Base-by-base conservation (phyloP, 2,113 vertebrate genomes). In the Lampris incognitus region DNA sequence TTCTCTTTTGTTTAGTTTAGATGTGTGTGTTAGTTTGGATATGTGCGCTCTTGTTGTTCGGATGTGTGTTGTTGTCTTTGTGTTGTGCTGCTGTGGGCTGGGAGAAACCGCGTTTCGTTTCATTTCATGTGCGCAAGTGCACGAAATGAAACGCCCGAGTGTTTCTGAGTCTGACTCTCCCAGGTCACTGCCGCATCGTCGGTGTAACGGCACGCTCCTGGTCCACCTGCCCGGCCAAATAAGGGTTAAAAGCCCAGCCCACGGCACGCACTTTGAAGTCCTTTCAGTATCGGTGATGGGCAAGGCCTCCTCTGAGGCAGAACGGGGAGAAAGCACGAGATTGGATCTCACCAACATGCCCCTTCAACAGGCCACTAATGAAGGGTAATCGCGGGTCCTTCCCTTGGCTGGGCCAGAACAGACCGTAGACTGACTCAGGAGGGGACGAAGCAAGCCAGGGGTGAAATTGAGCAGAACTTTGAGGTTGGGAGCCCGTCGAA, bases 351-450 rank as follows among this genome's bases (percentile, higher is more conserved):
- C 82, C 85, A 91, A 86, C 81, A 58, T 87, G 80, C 73, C 72
- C 91, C 89, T 92, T 91, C 88, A 92, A 89, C 88, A 84, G 86
- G 74, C 82, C 83, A 75, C 87, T 91, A 91, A 92, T 92, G 86
- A 92, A 79, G 87, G 82, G 79, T 84, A 79, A 90, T 88, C 82
- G 82, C 65, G 70, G 72, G 74, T 80, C 68, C 76, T 82, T 85
- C 81, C 81, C 88, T 87, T 87, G 85, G 87, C 86, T 91, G 91
- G 88, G 81, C 88, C 59, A 74, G 76, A 91, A 91, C 88, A 91
- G 84, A 90, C 85, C 81, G 46, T 64, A 59, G 48, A 71, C 81
- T 92, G 48, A 71, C 81, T 92, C 90, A 91, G 91, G 79, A 85
- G 71, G 56, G 76, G 85, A 78, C 64, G 49, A 66, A 74, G 81